Conservation (phyloP, 2,113 vertebrate genomes). For the Esox niger region DNA sequence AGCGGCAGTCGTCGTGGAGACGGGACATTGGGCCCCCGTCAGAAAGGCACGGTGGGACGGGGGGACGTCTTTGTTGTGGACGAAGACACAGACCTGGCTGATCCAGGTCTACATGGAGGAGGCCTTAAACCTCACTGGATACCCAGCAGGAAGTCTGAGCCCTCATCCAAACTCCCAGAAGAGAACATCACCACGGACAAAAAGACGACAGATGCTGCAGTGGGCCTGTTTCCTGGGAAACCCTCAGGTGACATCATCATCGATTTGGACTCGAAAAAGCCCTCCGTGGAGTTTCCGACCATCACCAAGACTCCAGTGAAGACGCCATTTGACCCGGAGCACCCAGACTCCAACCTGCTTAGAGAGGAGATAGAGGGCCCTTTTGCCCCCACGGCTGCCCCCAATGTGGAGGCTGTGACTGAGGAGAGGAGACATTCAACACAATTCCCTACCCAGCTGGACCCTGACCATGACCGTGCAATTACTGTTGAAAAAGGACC, state of each 20-base stretch:
- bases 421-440: constrained; percentile 9
- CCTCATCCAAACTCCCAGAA: constrained; percentile 50
- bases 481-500: background rate
- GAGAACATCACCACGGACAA: constrained; percentile 80
- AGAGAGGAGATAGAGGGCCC: constrained; percentile 21
- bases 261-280: constrained; percentile 55
- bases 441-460: constrained; percentile 1
- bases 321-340: constrained; percentile 6
- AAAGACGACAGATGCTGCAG: background rate
- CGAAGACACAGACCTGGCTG: constrained; percentile 70
- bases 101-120: constrained; percentile 54
- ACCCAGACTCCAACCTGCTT: constrained; percentile 40
- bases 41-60: constrained; percentile 47
- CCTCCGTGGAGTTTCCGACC: constrained; percentile 4
- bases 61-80: constrained; percentile 71
- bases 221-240: constrained; percentile 50
- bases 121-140: constrained; percentile 46
- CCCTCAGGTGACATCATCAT: constrained; percentile 53
- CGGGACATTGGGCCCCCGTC: constrained; percentile 55
- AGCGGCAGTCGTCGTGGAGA: constrained; percentile 59
- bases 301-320: background rate
- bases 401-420: background rate
- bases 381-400: background rate
- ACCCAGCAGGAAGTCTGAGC: constrained; percentile 62
- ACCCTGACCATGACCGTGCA: background rate